These are phyloP conservation scores for Drosophila macrospina DNA, from an alignment of 2,888 invertebrate genomes.

Conservation along the genomic window DNA sequence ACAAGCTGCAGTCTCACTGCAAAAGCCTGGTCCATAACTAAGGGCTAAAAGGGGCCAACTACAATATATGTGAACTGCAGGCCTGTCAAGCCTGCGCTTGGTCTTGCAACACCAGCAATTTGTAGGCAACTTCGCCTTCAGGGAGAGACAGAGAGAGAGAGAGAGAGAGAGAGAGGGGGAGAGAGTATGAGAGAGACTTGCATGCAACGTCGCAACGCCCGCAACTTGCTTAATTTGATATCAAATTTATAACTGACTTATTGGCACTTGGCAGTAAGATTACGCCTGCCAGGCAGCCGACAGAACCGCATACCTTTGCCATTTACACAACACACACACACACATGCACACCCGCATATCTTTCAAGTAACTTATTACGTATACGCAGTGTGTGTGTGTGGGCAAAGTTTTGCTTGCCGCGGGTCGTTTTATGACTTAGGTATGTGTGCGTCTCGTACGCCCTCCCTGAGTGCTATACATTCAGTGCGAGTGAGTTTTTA, in stretches of 20 bases:
- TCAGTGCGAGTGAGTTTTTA: slow-evolving; percentile 49
- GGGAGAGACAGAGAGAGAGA: too few relatives aligned
- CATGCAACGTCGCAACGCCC: slow-evolving; percentile 24
- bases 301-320: slow-evolving; percentile 10
- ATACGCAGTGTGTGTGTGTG: slow-evolving; percentile 52
- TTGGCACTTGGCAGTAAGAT: slow-evolving; percentile 76
- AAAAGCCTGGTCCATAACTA: slow-evolving; percentile 44
- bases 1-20: slow-evolving; percentile 54
- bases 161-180: too few relatives aligned
- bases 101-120: slow-evolving; percentile 47
- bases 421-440: slow-evolving; percentile 50
- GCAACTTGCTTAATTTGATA: slow-evolving; percentile 74
- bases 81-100: slow-evolving; percentile 2
- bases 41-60: slow-evolving; percentile 37
- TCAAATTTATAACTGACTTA: slow-evolving; percentile 82
- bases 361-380: slow-evolving; percentile 56
- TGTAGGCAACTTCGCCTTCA: slow-evolving; percentile 39
- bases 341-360: slow-evolving; percentile 8
- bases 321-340: background rate
- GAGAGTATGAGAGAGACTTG: too few relatives aligned
- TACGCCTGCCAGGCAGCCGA: slow-evolving; percentile 62
- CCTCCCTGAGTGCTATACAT: slow-evolving; percentile 44
- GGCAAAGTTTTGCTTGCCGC: slow-evolving; percentile 54
- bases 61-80: slow-evolving; percentile 51
- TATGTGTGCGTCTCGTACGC: slow-evolving; percentile 30